These are phyloP conservation scores for Drosophila repletoides DNA, from an alignment of 1,140 invertebrate genomes.

Conservation along the genomic window DNA sequence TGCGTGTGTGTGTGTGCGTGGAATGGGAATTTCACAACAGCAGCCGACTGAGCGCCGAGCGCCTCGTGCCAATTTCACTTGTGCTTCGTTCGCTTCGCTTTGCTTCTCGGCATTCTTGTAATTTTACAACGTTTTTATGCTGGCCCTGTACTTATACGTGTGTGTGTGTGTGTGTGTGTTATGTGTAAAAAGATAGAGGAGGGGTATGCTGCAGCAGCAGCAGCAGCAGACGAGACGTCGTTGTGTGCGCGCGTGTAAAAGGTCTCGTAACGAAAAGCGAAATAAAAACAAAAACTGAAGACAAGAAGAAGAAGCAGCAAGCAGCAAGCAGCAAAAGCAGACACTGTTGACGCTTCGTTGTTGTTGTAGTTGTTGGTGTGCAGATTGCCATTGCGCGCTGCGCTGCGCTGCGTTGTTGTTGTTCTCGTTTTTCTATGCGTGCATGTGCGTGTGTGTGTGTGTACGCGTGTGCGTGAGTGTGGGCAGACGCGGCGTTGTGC, in stretches of 20 bases:
- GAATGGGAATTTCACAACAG: conserved; percentile 69
- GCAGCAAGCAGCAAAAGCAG: conserved; percentile 3
- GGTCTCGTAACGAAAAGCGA: conserved; percentile 71
- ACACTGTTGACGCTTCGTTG: conserved; percentile 30
- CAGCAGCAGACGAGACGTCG: conserved; percentile 21
- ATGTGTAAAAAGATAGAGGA: neutral
- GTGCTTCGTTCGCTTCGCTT: too few species aligned
- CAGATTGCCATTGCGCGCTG: conserved; percentile 43
- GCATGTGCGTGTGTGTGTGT: conserved; percentile 1
- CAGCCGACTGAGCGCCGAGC: conserved; percentile 20
- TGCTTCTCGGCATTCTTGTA: conserved; percentile 47
- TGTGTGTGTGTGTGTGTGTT: neutral
- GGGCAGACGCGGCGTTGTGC: neutral
- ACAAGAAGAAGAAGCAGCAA: conserved; percentile 54
- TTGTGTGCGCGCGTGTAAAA: conserved; percentile 65
- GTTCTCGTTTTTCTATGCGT: conserved; percentile 26
- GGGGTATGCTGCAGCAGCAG: neutral
- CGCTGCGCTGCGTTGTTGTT: conserved; percentile 11
- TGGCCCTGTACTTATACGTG: conserved; percentile 1
- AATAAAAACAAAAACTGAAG: conserved; percentile 75
- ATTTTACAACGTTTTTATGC: conserved; percentile 41
- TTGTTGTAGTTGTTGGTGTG: conserved; percentile 30
- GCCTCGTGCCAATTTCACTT: conserved; percentile 75
- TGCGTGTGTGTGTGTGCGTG: conserved; percentile 21
- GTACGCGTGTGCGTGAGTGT: neutral